A percentile compares a stretch with the other conserved stretches of the same genome.
Evolutionary conservation across 2,113 vertebrate genomes (phyloP).

Genomic region (Ailurus styani): DNA sequence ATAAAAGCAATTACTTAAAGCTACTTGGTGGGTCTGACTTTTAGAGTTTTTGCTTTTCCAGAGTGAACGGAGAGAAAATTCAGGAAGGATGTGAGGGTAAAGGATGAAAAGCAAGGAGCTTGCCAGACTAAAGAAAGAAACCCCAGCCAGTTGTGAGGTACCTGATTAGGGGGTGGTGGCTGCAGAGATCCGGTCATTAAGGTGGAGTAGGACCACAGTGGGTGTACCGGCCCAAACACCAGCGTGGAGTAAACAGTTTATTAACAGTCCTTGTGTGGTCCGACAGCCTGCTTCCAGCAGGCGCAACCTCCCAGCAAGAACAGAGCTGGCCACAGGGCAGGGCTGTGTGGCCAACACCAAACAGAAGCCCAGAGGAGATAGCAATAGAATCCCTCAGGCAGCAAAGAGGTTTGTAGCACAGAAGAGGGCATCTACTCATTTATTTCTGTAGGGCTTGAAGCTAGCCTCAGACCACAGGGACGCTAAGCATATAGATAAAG

Average conservation of each 20-base stretch:
- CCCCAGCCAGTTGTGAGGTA: background rate
- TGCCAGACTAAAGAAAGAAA: background rate
- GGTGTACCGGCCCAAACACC: constrained; percentile 14
- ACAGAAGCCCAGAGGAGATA: constrained; percentile 33
- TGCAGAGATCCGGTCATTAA: constrained; percentile 50
- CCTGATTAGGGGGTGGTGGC: constrained; percentile 44
- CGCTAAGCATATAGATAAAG: background rate
- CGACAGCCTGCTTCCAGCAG: constrained; percentile 34
- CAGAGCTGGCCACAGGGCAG: constrained; percentile 28
- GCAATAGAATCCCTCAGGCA: constrained; percentile 18
- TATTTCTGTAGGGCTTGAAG: background rate
- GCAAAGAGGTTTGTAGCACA: background rate
- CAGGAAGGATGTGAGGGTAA: background rate
- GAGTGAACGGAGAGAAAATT: background rate
- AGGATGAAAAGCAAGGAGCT: background rate
- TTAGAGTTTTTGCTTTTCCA: background rate
- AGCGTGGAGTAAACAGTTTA: constrained; percentile 58
- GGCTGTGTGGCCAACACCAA: background rate
- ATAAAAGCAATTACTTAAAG: background rate
- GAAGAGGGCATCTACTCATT: background rate
- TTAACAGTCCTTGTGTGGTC: constrained; percentile 70
- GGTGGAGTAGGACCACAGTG: constrained; percentile 42
- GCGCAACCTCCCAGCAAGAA: constrained; percentile 59
- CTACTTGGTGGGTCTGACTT: background rate
- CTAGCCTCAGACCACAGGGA: background rate